These are phyloP conservation scores for Seriola aureovittata DNA, from an alignment of 2,113 vertebrate genomes.

Conservation along the genomic window DNA sequence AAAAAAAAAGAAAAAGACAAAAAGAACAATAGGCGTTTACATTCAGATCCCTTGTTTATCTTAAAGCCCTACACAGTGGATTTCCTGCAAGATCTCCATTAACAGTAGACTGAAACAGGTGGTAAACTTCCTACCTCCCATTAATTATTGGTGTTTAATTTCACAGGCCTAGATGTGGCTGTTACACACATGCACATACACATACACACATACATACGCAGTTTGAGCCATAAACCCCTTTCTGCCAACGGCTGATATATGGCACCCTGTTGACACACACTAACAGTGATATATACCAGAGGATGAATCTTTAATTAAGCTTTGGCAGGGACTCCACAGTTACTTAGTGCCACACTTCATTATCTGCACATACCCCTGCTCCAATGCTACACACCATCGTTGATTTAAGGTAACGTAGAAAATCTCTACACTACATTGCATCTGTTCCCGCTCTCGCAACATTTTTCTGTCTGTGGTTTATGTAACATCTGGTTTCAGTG, in stretches of 20 bases:
- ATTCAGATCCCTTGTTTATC: constrained; percentile 67
- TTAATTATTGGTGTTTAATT: constrained; percentile 85
- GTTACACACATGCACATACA: constrained; percentile 49
- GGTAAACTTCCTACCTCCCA: constrained; percentile 81
- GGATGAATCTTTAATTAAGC: constrained; percentile 95
- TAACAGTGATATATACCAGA: constrained; percentile 93
- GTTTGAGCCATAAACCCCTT: constrained; percentile 88
- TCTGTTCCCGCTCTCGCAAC: constrained; percentile 56
- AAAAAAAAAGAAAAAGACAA: constrained; percentile 13
- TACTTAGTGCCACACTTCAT: constrained; percentile 89
- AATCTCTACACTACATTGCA: constrained; percentile 67
- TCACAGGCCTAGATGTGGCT: constrained; percentile 69
- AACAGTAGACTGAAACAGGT: constrained; percentile 83
- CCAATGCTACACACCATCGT: constrained; percentile 76
- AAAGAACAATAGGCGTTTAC: constrained; percentile 16
- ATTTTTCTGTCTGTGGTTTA: constrained; percentile 45
- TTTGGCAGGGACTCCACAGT: constrained; percentile 89
- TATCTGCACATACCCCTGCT: constrained; percentile 85
- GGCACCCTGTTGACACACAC: constrained; percentile 91
- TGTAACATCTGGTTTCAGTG: constrained; percentile 39
- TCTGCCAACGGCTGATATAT: constrained; percentile 87
- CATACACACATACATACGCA: constrained; percentile 50
- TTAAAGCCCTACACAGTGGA: constrained; percentile 59
- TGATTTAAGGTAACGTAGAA: constrained; percentile 86
- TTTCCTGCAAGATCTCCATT: constrained; percentile 74